Percentiles rank a stretch among this genome's conserved stretches.
phyloP scores from a whole-genome alignment of 2,888 invertebrate genomes.

The Volucella inanis region DNA sequence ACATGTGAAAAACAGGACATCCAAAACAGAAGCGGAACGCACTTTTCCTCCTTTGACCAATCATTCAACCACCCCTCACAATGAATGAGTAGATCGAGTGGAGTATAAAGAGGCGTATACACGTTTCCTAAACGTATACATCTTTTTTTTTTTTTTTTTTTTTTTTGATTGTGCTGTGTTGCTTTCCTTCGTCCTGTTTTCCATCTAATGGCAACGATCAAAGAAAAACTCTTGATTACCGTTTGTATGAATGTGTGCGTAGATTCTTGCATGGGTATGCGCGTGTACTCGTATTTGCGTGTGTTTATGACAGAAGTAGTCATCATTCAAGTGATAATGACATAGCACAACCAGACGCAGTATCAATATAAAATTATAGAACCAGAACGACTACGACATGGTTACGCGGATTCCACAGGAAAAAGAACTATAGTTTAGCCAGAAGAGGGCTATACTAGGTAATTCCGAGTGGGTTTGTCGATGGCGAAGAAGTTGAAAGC shows the following conservation, averaged over 20 bases:
- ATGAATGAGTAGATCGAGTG: constrained; percentile 54
- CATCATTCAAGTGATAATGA: constrained; percentile 54
- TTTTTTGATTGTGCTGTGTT: background rate
- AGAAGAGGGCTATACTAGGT: too few relatives aligned
- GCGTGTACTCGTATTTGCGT: background rate
- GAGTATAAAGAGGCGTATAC: constrained; percentile 55
- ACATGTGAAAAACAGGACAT: constrained; percentile 48
- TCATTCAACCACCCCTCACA: constrained; percentile 21
- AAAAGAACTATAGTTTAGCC: too few relatives aligned
- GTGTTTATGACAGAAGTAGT: constrained; percentile 45
- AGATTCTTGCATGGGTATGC: background rate
- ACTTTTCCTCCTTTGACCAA: constrained; percentile 27
- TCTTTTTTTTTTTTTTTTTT: constrained; percentile 1
- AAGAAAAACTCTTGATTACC: constrained; percentile 46
- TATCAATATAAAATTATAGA: constrained; percentile 37
- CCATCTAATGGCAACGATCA: constrained; percentile 57
- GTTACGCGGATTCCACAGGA: too few relatives aligned
- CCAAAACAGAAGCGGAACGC: constrained; percentile 62
- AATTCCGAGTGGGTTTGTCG: background rate
- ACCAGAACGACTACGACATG: constrained; percentile 17
- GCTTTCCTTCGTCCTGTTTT: constrained; percentile 3
- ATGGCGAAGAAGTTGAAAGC: constrained; percentile 22
- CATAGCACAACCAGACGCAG: constrained; percentile 20
- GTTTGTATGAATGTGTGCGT: background rate
- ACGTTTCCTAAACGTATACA: constrained; percentile 41